Base-by-base conservation (phyloP, 92 coral and sea anemone species). In the Porites lobata region DNA sequence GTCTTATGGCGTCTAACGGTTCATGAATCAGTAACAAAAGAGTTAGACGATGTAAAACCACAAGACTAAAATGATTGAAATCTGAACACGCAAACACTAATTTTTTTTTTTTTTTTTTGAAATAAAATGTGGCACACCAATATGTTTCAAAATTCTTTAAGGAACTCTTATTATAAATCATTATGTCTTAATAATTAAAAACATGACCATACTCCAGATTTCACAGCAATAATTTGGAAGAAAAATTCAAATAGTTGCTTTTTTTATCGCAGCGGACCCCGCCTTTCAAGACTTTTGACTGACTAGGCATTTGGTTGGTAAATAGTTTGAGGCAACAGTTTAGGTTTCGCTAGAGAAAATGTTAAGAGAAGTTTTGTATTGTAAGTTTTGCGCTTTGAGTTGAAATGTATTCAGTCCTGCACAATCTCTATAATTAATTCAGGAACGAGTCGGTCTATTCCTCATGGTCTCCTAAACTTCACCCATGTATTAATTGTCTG, bases 1-100 rank as follows among this genome's bases (percentile, higher is more conserved):
- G 87, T 74, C 24, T 75, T 18, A 54, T 10, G 59, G 72, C 50
- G 72, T 12, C 70, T 73, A 84, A 84, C 87, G 87, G 80, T 84
- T 64, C 87, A 84, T 9, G 63, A 84, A 73, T 73, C 87, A 73
- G 74, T 52, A 84, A 84, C 87, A 84, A 84, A 73, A 50, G 73
- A 53, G 10, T 11, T 29, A 73, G 38, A 63, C 32, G 50, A 63
- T 38, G 80, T 14, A 72, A 84, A 84, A 84, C 87, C 87, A 84
- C 87, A 84, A 47, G 57, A 4, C n/a, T n/a, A 12, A 47, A 7
- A 43, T 58, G 62, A 70, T 70, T 82, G 29, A 82, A 82, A n/a
- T 56, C 69, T 72, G 72, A 32, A 32, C 87, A 83, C 76, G 80
- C 50, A 83, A 20, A 10, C 70, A 12, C 32, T 50, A 11, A 13